A percentile compares a stretch with the other conserved stretches of the same genome.
Evolutionary conservation across 2,797 vertebrate genomes (phyloP).

Genomic region (Xiphorhynchus erythropygius): DNA sequence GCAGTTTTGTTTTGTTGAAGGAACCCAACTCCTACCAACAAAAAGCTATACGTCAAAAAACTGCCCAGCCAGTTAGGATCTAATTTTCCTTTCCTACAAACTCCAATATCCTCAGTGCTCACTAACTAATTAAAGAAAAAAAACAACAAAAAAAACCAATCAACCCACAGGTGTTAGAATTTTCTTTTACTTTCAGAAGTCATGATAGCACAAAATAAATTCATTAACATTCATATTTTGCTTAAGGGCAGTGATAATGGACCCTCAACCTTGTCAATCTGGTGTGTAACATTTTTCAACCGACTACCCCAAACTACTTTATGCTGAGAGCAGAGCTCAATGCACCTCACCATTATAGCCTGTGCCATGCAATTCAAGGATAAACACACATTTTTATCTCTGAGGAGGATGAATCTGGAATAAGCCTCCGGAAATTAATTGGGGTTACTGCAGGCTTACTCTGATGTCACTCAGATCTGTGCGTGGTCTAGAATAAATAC

Average conservation of each 20-base stretch:
- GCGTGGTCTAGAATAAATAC: constrained; percentile 2
- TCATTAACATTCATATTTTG: background rate
- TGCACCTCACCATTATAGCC: background rate
- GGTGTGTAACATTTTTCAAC: background rate
- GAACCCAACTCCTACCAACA: background rate
- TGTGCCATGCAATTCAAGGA: background rate
- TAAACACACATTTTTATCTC: constrained; percentile 25
- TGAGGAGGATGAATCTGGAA: background rate
- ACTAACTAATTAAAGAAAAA: background rate
- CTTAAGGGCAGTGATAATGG: background rate
- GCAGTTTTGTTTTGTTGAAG: background rate
- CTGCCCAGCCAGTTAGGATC: background rate
- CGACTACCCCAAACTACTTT: background rate
- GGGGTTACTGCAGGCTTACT: background rate
- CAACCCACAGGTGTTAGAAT: background rate
- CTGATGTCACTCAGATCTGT: background rate
- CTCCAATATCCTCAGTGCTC: background rate
- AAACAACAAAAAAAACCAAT: background rate
- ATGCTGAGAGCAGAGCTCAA: background rate
- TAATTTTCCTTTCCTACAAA: background rate
- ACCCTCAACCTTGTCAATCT: background rate
- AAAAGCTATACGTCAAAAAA: background rate
- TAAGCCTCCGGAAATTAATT: constrained; percentile 44
- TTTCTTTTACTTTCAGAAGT: background rate
- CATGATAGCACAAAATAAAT: background rate